Base-by-base conservation (phyloP, 2,888 invertebrate genomes). In the Pachycephus smyrnensis region DNA sequence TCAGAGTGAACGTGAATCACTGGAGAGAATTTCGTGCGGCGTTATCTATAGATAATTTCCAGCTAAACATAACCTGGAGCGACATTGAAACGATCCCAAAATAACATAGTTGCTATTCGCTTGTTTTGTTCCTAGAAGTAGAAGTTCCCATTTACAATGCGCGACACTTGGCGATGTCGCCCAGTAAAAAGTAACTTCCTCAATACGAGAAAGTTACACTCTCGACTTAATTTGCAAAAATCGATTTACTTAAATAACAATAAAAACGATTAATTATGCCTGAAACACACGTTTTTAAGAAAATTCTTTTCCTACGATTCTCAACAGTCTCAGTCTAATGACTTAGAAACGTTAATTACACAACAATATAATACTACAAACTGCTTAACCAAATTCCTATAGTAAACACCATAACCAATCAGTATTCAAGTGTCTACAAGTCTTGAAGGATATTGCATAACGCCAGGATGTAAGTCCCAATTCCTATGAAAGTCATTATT, bases 41-140 rank as follows among this genome's bases (percentile, higher is more conserved):
- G 71, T 71, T 30, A 71, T 71, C 71, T 30, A 32, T 33, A 71
- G 31, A 71, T 71, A 32, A 71, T 71, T 33, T 71, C 71, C 74
- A 33, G 23, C 36, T 73, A 73, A 73, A 73, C 30, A 73, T 73
- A 73, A n/a, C 36, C 36, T 33, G 74, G 12, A 33, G 12, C 74
- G 74, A 73, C 74, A 73, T 73, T 73, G 74, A 73, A 30, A 73
- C 36, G 33, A 30, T 73, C 36, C 74, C 36, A n/a, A 73, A 73
- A 73, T 73, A 73, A 15, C 74, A n/a, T 33, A 15, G 74, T 23
- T 30, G 36, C 36, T 35, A 33, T 71, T 35, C 23, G 74, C 33
- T 73, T 23, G 36, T 12, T 73, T 32, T 35, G 11, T 30, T 73
- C 74, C 15, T 4, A 30, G 69, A 68, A 68, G n/a, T 31, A 69